These are phyloP conservation scores for Zele albiditarsus DNA, from an alignment of 2,888 invertebrate genomes.

Conservation along the genomic window DNA sequence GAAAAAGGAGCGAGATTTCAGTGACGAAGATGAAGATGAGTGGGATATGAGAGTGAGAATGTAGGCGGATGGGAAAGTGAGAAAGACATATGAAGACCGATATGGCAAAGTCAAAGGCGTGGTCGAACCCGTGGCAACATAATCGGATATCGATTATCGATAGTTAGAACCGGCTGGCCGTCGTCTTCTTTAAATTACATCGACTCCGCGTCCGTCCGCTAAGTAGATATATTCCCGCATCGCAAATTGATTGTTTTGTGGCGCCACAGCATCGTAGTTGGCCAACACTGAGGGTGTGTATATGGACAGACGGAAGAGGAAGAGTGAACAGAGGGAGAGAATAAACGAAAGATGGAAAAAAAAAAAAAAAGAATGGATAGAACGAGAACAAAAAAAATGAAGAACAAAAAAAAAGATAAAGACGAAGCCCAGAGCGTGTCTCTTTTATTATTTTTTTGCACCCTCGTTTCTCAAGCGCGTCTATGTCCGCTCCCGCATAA, in stretches of 20 bases:
- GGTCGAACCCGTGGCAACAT: slow-evolving; percentile 40
- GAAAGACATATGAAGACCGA: slow-evolving; percentile 23
- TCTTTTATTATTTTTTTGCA: slow-evolving; percentile 8
- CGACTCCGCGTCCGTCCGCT: slow-evolving; percentile 34
- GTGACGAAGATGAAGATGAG: slow-evolving; percentile 17
- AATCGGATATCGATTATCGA: slow-evolving; percentile 51
- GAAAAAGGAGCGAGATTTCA: slow-evolving; percentile 1
- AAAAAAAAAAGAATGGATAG: not conserved
- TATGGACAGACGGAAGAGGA: not conserved
- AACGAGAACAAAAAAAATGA: not conserved
- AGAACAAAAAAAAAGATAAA: slow-evolving; percentile 12
- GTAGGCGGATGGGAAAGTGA: not conserved
- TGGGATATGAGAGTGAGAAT: not conserved
- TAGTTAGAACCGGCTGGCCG: slow-evolving; percentile 39
- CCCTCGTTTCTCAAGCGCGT: slow-evolving; percentile 15
- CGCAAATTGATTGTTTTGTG: slow-evolving; percentile 48
- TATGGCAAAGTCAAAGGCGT: slow-evolving; percentile 43
- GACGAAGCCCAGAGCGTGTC: slow-evolving; percentile 6
- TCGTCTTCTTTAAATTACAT: slow-evolving; percentile 44
- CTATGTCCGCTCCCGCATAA: slow-evolving; percentile 28
- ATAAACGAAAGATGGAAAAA: not conserved
- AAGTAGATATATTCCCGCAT: slow-evolving; percentile 44
- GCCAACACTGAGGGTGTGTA: not conserved
- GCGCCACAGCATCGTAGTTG: slow-evolving; percentile 36
- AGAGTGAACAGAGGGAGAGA: not conserved